Base-by-base conservation (phyloP, 2,113 vertebrate species). In the Microcebus griseorufus region DNA sequence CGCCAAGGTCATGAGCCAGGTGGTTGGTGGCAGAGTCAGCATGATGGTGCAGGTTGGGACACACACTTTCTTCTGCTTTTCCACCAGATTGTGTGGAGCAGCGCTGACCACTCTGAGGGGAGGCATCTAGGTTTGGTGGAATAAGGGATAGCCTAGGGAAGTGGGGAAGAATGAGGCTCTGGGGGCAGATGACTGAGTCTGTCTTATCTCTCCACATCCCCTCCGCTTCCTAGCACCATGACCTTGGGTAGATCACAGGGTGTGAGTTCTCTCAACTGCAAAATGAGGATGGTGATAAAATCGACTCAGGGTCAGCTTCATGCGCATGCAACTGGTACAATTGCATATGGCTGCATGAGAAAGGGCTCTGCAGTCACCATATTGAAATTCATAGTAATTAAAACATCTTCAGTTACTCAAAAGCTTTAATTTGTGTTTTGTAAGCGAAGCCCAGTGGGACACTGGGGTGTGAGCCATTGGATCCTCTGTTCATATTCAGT, bases 341-440 rank as follows among this genome's bases (percentile, higher is more conserved):
- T 1, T 67, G 55, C 37, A 23, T 2, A 48, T 11, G 37, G 10
- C 27, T 42, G 2, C 12, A 29, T 55, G 27, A 42, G 58, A 48
- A 17, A 82, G 32, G 48, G 65, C 34, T 87, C 45, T 72, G 64
- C 6, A 69, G 29, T 73, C 39, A 58, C 58, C 42, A 51, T 58
- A 29, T 69, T 75, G 39, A 79, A 94, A 90, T 42, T 76, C 79
- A 58, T 70, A 60, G 62, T 12, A 80, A 89, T 69, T 55, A 20
- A 55, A 55, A 75, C 51, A 70, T 86, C 37, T 93, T 86, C 32
- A 64, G 5, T 83, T 80, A 80, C 48, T 88, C 64, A 90, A 60
- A 92, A 60, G 39, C 65, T 67, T 85, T 0, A 60, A 73, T 78
- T 51, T 88, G 64, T 32, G 2, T 79, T 45, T 45, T 45, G 18